phyloP scores from a whole-genome alignment of 2,797 vertebrate genomes.

The Brachymystax lenok region DNA sequence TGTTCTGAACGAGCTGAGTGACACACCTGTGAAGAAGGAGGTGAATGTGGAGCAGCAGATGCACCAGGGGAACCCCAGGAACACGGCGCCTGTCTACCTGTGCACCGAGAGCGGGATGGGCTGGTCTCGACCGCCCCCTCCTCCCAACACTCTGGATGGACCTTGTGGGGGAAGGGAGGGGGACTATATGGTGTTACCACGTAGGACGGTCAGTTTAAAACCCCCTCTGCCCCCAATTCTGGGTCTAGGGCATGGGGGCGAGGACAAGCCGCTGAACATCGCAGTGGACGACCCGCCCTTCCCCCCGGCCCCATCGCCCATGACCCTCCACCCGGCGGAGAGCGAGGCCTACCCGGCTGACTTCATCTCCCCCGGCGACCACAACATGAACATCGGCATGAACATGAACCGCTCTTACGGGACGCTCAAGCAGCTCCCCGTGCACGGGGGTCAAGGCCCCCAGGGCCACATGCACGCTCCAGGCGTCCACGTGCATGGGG shows the following conservation, averaged over 20 bases:
- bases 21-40: conserved; percentile 84
- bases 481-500: conserved; percentile 51
- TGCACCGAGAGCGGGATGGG: conserved; percentile 92
- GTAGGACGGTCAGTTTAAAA: conserved; percentile 91
- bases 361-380: conserved; percentile 83
- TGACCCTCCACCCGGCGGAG: conserved; percentile 82
- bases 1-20: conserved; percentile 85
- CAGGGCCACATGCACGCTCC: conserved; percentile 72
- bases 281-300: conserved; percentile 85
- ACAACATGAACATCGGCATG: conserved; percentile 77
- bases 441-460: conserved; percentile 64
- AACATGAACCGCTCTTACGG: conserved; percentile 93
- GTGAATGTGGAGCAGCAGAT: conserved; percentile 82
- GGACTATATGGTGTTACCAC: conserved; percentile 97
- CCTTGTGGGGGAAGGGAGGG: conserved; percentile 80
- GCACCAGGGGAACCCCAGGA: conserved; percentile 72
- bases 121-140: conserved; percentile 84
- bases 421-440: conserved; percentile 88
- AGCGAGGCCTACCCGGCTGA: conserved; percentile 85
- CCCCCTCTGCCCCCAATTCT: conserved; percentile 74
- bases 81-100: conserved; percentile 86
- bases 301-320: conserved; percentile 77
- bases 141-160: conserved; percentile 72
- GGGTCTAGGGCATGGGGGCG: conserved; percentile 76
- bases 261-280: conserved; percentile 81